Base-by-base conservation (phyloP, 1,140 invertebrate species). In the Lepidostoma basale region DNA sequence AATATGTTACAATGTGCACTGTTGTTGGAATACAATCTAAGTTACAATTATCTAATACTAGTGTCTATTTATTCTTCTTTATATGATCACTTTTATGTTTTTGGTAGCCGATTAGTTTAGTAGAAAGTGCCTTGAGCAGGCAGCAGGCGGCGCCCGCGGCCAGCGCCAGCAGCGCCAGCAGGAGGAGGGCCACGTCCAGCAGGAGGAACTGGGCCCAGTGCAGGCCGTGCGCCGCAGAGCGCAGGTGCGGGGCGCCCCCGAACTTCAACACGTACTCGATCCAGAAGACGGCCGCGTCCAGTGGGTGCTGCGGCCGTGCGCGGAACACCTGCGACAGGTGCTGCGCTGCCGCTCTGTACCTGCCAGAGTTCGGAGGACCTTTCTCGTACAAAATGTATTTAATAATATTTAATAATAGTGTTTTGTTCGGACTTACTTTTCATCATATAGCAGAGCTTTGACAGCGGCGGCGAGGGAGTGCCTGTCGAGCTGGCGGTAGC, bases 261-360 rank as follows among this genome's bases (percentile, higher is more conserved):
- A 88, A 81, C 45, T 82, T 77, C 3, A 85, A 76, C 0, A 87
- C 76, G 67, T 87, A 88, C 72, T 88, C 87, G 4, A 85, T 78
- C 86, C 87, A 89, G 68, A 77, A 87, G 45, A 81, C 74, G 1
- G 87, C 86, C 1, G 78, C 82, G 9, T 88, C 79, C 25, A 86
- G 49, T 0, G 88, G 77, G 42, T 77, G 78, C 20, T 80, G 72
- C 2, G 84, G 83, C 69, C 84, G 80, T 64, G 85, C 84, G 28
- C 75, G 75, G 69, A 84, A 82, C 14, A 80, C 70, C 25, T 68
- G 62, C 0, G 83, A 84, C 3, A 77, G 64, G 67, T 77, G 71
- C 62, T 77, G 49, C 0, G 77, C 79, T 33, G 74, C 77, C 3
- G 74, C 67, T 18, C 76, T 75, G 62, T 74, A 78, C 45, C 67